These are phyloP conservation scores for Anseranas semipalmata DNA, from an alignment of 2,113 vertebrate genomes.

Conservation along the genomic window DNA sequence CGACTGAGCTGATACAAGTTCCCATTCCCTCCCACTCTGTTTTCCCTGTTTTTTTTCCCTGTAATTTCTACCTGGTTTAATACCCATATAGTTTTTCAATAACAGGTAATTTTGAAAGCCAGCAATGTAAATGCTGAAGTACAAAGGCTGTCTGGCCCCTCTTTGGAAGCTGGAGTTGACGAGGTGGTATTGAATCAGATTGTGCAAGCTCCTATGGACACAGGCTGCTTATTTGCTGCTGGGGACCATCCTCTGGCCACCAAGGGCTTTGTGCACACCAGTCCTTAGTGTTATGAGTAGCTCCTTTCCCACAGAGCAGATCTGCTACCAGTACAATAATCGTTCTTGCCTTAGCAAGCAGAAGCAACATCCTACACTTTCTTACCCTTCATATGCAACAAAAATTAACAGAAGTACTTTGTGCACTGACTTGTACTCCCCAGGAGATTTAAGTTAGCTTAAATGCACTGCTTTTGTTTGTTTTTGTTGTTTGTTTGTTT, in stretches of 20 bases:
- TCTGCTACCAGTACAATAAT: not conserved
- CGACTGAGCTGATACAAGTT: not conserved
- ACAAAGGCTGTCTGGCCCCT: not conserved
- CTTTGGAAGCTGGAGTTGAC: not conserved
- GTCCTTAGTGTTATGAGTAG: accelerated
- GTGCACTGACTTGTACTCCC: accelerated
- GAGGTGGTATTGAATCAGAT: accelerated
- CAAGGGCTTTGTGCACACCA: not conserved
- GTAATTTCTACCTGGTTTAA: not conserved
- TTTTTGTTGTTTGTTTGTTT: not conserved
- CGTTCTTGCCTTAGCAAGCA: not conserved
- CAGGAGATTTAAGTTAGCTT: not conserved
- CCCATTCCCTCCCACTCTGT: not conserved
- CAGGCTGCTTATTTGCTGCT: not conserved
- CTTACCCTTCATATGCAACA: not conserved
- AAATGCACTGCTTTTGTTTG: not conserved
- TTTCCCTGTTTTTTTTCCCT: accelerated
- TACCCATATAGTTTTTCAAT: not conserved
- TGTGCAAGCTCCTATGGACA: not conserved
- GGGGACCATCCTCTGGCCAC: not conserved
- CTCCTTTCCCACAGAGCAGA: not conserved
- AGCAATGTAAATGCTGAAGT: not conserved
- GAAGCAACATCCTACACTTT: not conserved
- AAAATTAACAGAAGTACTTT: not conserved
- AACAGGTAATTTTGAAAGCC: not conserved